Conservation (phyloP, 2,888 invertebrate genomes). For the Clitarchus hookeri region DNA sequence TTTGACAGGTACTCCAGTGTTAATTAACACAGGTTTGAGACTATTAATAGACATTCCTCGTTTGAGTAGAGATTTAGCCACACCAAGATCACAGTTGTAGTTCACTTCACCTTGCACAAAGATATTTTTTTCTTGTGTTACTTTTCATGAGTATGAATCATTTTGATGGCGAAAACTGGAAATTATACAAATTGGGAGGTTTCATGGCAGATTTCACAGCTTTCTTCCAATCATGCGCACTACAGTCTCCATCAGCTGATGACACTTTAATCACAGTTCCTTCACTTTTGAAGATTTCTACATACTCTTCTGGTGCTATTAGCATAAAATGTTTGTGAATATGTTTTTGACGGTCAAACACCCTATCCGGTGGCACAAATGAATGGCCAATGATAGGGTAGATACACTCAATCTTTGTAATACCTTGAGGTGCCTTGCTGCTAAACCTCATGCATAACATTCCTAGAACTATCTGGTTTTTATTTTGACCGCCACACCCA, state of each 20-base stretch:
- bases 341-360: neutral
- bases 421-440: too few species aligned
- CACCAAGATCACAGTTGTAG: neutral
- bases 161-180: neutral
- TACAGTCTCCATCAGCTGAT: neutral
- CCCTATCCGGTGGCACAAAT: constrained; percentile 2
- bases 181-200: too few species aligned
- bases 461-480: neutral
- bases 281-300: neutral
- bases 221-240: too few species aligned
- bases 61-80: neutral
- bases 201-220: too few species aligned
- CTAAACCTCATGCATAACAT: neutral
- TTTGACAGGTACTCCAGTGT: too few species aligned
- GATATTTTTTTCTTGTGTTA: neutral
- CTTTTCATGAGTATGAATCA: neutral
- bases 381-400: constrained; percentile 2
- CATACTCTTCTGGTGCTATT: neutral
- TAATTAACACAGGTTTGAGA: too few species aligned
- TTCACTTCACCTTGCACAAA: neutral
- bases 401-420: too few species aligned
- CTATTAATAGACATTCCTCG: too few species aligned
- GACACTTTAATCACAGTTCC: constrained; percentile 2
- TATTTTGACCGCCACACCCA: neutral
- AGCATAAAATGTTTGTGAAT: neutral